Base-by-base conservation (phyloP, 2,113 vertebrate genomes). In the Muntiacus reevesi region DNA sequence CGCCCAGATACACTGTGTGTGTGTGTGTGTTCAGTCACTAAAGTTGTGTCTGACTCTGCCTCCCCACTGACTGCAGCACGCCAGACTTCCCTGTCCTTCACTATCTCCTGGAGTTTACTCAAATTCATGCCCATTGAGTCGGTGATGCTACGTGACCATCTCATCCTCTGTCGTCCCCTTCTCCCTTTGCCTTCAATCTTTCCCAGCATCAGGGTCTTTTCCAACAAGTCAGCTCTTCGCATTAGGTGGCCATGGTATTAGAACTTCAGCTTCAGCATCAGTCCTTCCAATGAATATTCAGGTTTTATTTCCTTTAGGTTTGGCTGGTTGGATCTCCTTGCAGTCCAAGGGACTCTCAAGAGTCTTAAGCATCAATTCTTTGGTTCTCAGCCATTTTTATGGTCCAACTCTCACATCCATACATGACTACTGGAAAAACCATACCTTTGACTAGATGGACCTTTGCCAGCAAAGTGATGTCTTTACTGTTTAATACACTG, bases 211-310 rank as follows among this genome's bases (percentile, higher is more conserved):
- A 71, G n/a, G n/a, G 17, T 21, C 64, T 71, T 71, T 71, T 71
- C 64, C 17, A 71, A 71, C 8, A 19, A 71, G 33, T 21, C 4
- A 0, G 9, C 17, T 12, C 17, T 71, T 71, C 0, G 0, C 17
- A 71, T 71, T 10, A 71, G 64, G 64, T 36, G 64, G 64, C 64
- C 64, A 71, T 17, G 21, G n/a, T 71, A 11, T 21, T 36, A 36
- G 16, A 67, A 8, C 17, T 67, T 67, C 64, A 10, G 17, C n/a
- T 71, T 36, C 21, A 71, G 17, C n/a, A 71, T 36, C n/a, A 71
- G n/a, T 71, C 64, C 64, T 36, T 11, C 64, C n/a, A 36, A 71
- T 71, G 64, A 71, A 21, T 9, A 71, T 11, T 11, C 17, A 36
- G 17, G 9, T 21, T 21, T 71, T 36, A 71, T 71, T 21, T 11